Percentiles rank a stretch among this genome's conserved stretches.
phyloP scores from a whole-genome alignment of 2,888 invertebrate species.

The Baronia brevicornis region DNA sequence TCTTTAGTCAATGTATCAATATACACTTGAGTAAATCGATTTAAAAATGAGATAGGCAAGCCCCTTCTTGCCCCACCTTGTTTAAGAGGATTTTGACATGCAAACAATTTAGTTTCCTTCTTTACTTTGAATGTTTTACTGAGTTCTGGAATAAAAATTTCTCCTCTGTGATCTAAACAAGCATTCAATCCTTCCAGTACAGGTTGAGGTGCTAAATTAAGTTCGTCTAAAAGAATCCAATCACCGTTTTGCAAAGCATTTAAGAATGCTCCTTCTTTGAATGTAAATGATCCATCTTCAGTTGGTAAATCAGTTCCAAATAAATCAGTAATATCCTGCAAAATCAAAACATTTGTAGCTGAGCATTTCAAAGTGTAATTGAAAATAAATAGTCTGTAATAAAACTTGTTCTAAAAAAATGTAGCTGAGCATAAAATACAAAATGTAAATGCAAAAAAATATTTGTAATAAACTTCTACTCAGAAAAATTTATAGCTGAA shows the following conservation, averaged over 20 bases:
- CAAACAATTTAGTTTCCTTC: constrained; percentile 90
- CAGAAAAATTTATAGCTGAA: too few species aligned
- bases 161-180: constrained; percentile 97
- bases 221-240: constrained; percentile 98
- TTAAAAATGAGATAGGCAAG: constrained; percentile 96
- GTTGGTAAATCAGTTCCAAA: constrained; percentile 98
- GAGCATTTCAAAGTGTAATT: too few species aligned
- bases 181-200: constrained; percentile 99
- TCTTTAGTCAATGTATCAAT: constrained; percentile 77
- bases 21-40: constrained; percentile 95
- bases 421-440: too few species aligned
- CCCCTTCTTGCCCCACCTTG: constrained; percentile 98
- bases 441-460: constrained; percentile 7
- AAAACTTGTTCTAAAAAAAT: too few species aligned
- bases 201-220: constrained; percentile 98
- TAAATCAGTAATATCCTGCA: constrained; percentile 94
- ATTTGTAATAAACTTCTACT: too few species aligned
- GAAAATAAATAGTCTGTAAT: too few species aligned
- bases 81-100: constrained; percentile 96
- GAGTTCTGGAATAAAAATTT: constrained; percentile 96
- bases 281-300: constrained; percentile 95
- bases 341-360: constrained; percentile 20
- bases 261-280: constrained; percentile 97
- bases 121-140: constrained; percentile 88
- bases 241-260: constrained; percentile 93